These are phyloP conservation scores for Coturnix japonica DNA, from an alignment of 2,113 vertebrate species.

Conservation along the genomic window DNA sequence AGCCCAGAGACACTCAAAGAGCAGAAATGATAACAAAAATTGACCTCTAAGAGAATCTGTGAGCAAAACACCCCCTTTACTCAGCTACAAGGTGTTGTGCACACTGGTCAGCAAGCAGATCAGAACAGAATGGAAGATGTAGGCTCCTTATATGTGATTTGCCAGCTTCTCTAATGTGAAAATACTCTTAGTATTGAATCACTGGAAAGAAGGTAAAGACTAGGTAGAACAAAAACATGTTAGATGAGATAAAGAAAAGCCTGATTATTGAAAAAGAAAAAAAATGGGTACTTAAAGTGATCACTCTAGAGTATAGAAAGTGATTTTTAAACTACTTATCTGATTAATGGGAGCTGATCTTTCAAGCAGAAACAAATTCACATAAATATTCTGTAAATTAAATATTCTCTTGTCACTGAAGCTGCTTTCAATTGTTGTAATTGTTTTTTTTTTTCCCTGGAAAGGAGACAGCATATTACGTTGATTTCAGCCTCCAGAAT, in stretches of 20 bases:
- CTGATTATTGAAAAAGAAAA: not conserved
- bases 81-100: not conserved
- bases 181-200: slow-evolving; percentile 16
- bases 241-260: slow-evolving; percentile 50
- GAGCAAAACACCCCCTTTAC: not conserved
- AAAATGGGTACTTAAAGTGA: not conserved
- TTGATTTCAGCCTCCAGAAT: slow-evolving; percentile 45
- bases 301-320: slow-evolving; percentile 1
- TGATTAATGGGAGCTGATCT: slow-evolving; percentile 41
- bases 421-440: not conserved
- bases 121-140: not conserved
- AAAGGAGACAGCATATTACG: slow-evolving; percentile 18
- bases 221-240: not conserved
- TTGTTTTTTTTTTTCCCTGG: not conserved
- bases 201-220: not conserved
- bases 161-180: not conserved
- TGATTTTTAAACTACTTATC: slow-evolving; percentile 59
- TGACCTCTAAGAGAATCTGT: not conserved
- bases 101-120: rapidly evolving
- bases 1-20: not conserved
- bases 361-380: slow-evolving; percentile 45
- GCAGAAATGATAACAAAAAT: not conserved
- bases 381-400: slow-evolving; percentile 24
- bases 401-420: slow-evolving; percentile 35
- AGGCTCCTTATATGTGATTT: not conserved